A percentile compares a stretch with the other conserved stretches of the same genome.
Conservation (phyloP, 2,113 vertebrate genomes). For the Globicephala melas region DNA sequence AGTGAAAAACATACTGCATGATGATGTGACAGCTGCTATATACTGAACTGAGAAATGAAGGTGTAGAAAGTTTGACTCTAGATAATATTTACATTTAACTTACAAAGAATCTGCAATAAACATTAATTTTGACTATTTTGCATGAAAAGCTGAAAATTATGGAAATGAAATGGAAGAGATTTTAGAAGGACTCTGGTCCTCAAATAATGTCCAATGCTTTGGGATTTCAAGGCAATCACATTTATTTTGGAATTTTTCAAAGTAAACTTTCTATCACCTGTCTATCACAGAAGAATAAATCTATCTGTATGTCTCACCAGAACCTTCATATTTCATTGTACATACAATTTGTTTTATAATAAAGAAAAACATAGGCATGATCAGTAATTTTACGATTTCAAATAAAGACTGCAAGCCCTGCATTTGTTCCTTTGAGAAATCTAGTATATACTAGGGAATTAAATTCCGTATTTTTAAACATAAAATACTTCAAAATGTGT, state of each 20-base stretch:
- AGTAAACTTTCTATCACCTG: not conserved
- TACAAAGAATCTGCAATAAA: not conserved
- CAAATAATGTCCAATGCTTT: not conserved
- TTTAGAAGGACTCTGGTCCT: not conserved
- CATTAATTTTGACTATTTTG: not conserved
- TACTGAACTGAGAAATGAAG: not conserved
- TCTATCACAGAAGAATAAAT: not conserved
- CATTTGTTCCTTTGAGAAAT: not conserved
- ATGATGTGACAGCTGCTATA: not conserved
- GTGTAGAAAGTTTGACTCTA: not conserved
- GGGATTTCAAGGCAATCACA: not conserved
- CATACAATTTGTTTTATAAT: not conserved
- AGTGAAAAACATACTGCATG: not conserved
- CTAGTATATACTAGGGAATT: not conserved
- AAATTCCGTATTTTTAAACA: not conserved
- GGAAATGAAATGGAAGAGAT: not conserved
- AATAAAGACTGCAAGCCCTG: not conserved
- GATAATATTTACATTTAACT: constrained; percentile 11
- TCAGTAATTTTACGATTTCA: not conserved
- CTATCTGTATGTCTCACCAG: not conserved
- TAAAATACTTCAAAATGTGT: not conserved
- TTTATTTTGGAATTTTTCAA: not conserved
- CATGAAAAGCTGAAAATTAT: not conserved
- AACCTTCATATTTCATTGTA: not conserved
- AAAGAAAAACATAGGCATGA: not conserved